Evolutionary conservation across 2,113 vertebrate species (phyloP).

Genomic region (Ictidomys tridecemlineatus): DNA sequence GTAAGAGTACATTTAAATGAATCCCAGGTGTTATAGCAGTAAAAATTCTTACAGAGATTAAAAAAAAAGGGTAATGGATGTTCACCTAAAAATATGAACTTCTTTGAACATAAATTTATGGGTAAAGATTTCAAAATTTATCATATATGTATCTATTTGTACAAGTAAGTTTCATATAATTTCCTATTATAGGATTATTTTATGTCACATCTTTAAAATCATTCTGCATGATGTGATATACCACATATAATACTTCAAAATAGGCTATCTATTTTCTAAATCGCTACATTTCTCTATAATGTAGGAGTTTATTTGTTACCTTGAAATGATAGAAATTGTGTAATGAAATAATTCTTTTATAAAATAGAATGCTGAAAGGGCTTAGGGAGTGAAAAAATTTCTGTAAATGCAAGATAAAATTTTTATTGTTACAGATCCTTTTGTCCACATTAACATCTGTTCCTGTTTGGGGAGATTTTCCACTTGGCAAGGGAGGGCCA

Average conservation of each 20-base stretch:
- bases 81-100: not conserved
- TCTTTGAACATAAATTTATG: not conserved
- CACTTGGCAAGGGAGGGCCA: constrained; percentile 56
- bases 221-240: not conserved
- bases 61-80: not conserved
- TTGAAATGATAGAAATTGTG: constrained; percentile 34
- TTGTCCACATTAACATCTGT: constrained; percentile 77
- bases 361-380: not conserved
- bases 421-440: constrained; percentile 64
- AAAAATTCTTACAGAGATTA: not conserved
- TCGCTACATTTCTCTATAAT: not conserved
- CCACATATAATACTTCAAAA: not conserved
- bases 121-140: not conserved
- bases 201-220: not conserved
- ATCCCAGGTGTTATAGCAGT: not conserved
- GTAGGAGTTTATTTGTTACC: not conserved
- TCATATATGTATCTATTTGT: not conserved
- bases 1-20: constrained; percentile 1
- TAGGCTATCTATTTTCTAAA: not conserved
- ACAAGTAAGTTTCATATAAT: not conserved
- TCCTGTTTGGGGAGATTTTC: constrained; percentile 66
- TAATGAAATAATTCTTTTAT: not conserved
- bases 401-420: constrained; percentile 70
- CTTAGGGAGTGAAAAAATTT: constrained; percentile 28
- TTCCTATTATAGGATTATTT: not conserved